phyloP scores from a whole-genome alignment of 2,888 invertebrate species.

The Himalopsyche anomala region DNA sequence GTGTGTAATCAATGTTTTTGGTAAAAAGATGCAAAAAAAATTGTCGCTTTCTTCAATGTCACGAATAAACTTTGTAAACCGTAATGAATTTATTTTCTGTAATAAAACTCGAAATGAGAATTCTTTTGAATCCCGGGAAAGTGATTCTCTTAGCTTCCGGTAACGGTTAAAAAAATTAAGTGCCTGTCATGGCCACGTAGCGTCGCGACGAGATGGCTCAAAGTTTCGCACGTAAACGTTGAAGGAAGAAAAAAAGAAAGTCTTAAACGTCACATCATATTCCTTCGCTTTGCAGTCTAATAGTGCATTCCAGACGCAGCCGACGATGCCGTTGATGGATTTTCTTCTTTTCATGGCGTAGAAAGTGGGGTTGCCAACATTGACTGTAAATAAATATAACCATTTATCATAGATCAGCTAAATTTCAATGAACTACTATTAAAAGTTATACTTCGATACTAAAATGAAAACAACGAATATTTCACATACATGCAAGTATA shows the following conservation, averaged over 20 bases:
- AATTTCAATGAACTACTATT: too few species aligned
- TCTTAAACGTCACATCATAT: conserved; percentile 59
- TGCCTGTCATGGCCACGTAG: conserved; percentile 60
- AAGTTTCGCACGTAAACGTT: conserved; percentile 51
- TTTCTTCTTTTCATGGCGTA: conserved; percentile 59
- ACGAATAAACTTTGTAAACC: background rate
- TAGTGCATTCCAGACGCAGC: conserved; percentile 58
- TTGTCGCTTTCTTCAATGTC: background rate
- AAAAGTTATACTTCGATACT: too few species aligned
- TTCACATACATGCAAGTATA: too few species aligned
- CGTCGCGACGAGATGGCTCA: conserved; percentile 49
- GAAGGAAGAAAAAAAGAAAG: conserved; percentile 51
- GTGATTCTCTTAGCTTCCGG: conserved; percentile 32
- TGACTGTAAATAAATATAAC: background rate
- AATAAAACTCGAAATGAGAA: background rate
- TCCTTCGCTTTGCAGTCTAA: conserved; percentile 56
- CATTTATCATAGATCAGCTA: too few species aligned
- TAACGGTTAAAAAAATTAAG: conserved; percentile 55
- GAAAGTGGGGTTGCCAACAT: background rate
- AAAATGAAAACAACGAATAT: too few species aligned
- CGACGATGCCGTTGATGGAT: conserved; percentile 61
- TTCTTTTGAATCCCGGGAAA: background rate
- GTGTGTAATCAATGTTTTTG: too few species aligned
- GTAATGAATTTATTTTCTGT: background rate
- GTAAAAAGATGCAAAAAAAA: too few species aligned